These are phyloP conservation scores for Xanthostigma xanthostigma DNA, from an alignment of 2,888 invertebrate genomes.

Conservation along the genomic window DNA sequence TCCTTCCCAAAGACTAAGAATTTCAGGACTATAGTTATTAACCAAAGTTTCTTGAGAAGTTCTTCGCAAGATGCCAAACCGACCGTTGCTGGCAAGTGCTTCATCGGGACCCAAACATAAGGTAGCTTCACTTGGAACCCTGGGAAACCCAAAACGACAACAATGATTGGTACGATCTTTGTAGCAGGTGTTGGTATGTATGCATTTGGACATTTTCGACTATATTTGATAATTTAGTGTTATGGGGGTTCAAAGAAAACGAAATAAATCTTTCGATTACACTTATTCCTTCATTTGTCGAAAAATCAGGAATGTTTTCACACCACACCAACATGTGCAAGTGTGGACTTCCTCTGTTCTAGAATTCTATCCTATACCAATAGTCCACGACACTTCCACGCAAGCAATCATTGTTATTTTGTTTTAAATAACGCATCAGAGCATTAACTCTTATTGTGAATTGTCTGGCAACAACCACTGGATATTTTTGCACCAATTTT, in stretches of 20 bases:
- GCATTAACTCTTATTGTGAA: constrained; percentile 17
- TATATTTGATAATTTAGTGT: constrained; percentile 7
- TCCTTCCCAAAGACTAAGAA: constrained; percentile 17
- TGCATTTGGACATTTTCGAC: constrained; percentile 13
- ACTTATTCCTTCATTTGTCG: constrained; percentile 12
- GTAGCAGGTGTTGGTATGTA: constrained; percentile 10
- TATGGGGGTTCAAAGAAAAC: background rate
- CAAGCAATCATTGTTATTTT: constrained; percentile 8
- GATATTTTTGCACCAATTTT: constrained; percentile 3
- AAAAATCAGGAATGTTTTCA: constrained; percentile 12
- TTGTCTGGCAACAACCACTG: too few relatives aligned
- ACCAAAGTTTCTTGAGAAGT: constrained; percentile 18
- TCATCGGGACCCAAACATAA: constrained; percentile 17
- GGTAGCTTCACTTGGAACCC: constrained; percentile 12
- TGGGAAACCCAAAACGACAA: constrained; percentile 17
- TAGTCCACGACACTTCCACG: constrained; percentile 9
- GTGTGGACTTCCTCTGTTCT: constrained; percentile 21
- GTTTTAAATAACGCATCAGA: constrained; percentile 13
- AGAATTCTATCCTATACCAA: constrained; percentile 21
- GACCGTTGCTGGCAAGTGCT: constrained; percentile 17
- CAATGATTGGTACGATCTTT: constrained; percentile 7
- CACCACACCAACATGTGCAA: constrained; percentile 21
- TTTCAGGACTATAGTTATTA: constrained; percentile 19
- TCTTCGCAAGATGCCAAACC: too few relatives aligned
- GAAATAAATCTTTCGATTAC: constrained; percentile 5